Base-by-base conservation (phyloP, 2,888 invertebrate species). In the Cheiracanthium punctorium region DNA sequence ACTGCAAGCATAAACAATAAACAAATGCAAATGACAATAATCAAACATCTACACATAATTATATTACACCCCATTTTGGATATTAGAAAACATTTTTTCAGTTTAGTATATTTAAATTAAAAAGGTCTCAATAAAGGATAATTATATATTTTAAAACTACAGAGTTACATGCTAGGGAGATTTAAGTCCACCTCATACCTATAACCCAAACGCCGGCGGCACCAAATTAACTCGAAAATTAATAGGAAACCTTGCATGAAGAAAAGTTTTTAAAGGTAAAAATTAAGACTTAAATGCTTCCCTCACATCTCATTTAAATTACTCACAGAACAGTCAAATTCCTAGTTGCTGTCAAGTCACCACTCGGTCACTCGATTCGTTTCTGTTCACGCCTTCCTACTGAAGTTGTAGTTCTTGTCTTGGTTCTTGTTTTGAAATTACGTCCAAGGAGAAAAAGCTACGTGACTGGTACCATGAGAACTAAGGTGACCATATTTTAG, bases 311-410 rank as follows among this genome's bases (percentile, higher is more conserved):
- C 58, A 33, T 37, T 29, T 58, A 32, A 24, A 72, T 69, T 84
- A 85, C 84, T 85, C 84, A 85, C 84, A 79, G 65, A 85, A 79
- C 73, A 74, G 52, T 43, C 69, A 74, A 43, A 33, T 69, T 79
- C 73, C 74, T 29, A 65, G n/a, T 48, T 58, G 52, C 73, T 73
- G 71, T 71, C 71, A 71, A 71, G 71, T 71, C 71, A 71, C 10
- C 71, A 43, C 71, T 28, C 71, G 71, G 71, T 71, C 71, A 71
- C 41, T 43, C 77, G 77, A 77, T 77, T 77, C 71, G 71, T 77
- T 77, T 77, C 72, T 72, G 82, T 84, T 84, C 76, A 84, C 82
- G 82, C 82, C 82, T 84, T 77, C 82, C 29, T 52, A 48, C 28
- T 20, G n/a, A 73, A 84, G 82, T 84, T 29, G 41, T 30, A 84